These are phyloP conservation scores for Scrobipalpa costella DNA, from an alignment of 2,888 invertebrate species.

Conservation along the genomic window DNA sequence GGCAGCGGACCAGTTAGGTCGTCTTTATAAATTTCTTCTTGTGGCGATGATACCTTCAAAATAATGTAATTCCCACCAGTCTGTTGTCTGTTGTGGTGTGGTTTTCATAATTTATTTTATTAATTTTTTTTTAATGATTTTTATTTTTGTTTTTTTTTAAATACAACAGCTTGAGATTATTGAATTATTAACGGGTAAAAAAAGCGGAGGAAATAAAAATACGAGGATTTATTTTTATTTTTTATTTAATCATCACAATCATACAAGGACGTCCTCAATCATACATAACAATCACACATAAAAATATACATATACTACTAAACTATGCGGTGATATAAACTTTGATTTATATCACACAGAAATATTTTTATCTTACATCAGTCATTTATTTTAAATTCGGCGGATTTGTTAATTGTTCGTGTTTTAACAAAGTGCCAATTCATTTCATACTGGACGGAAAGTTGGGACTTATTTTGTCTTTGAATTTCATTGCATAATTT, in stretches of 20 bases:
- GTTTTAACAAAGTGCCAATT: conserved; percentile 59
- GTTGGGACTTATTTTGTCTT: conserved; percentile 30
- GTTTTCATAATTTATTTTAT: no score
- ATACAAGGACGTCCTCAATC: conserved; percentile 80
- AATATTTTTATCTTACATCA: conserved; percentile 76
- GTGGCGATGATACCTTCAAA: not conserved
- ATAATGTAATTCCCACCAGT: no score
- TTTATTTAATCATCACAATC: conserved; percentile 74
- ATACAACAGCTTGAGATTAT: no score
- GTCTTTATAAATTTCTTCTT: not conserved
- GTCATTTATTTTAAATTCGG: conserved; percentile 72
- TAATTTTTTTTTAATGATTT: no score
- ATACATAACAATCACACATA: conserved; percentile 60
- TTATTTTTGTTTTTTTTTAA: no score
- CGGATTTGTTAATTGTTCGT: conserved; percentile 57
- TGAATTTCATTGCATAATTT: conserved; percentile 41
- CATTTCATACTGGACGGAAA: conserved; percentile 41
- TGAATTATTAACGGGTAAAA: not conserved
- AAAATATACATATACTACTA: conserved; percentile 72
- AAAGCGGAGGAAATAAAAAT: not conserved
- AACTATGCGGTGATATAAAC: conserved; percentile 72
- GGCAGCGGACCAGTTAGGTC: not conserved
- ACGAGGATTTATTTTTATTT: conserved; percentile 33
- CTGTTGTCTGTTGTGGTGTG: no score
- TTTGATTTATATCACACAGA: conserved; percentile 73